Evolutionary conservation across 1,140 invertebrate species (phyloP).

Genomic region (Listronotus bonariensis): DNA sequence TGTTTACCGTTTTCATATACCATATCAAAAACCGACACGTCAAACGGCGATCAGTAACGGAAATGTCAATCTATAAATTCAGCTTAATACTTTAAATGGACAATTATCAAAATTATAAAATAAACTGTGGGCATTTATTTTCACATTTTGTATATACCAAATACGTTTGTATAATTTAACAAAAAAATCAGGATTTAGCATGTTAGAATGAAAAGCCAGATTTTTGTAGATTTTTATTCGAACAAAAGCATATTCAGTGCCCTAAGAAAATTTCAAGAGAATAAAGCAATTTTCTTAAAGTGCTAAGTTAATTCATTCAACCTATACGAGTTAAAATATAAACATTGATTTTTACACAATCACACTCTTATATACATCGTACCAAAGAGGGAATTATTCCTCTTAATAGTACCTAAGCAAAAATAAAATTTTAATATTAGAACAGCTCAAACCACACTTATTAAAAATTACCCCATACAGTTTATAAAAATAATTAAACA

Average conservation of each 20-base stretch:
- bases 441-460: not conserved
- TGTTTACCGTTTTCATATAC: no score
- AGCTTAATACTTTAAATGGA: no score
- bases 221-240: not conserved
- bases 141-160: no score
- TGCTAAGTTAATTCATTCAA: not conserved
- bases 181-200: no score
- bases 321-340: constrained; percentile 12
- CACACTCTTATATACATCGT: constrained; percentile 7
- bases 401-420: not conserved
- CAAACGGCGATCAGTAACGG: no score
- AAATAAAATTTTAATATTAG: not conserved
- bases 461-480: not conserved
- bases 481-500: no score
- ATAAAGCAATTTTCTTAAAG: constrained; percentile 5
- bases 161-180: no score
- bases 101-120: no score
- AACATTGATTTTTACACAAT: constrained; percentile 12
- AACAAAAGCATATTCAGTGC: constrained; percentile 2
- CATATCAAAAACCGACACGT: no score
- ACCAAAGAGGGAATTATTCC: not conserved
- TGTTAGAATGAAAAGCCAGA: no score
- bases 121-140: no score
- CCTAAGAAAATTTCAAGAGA: constrained; percentile 5
- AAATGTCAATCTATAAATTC: no score